phyloP scores from a whole-genome alignment of 2,797 vertebrate species.

The Pseudochaenichthys georgianus region DNA sequence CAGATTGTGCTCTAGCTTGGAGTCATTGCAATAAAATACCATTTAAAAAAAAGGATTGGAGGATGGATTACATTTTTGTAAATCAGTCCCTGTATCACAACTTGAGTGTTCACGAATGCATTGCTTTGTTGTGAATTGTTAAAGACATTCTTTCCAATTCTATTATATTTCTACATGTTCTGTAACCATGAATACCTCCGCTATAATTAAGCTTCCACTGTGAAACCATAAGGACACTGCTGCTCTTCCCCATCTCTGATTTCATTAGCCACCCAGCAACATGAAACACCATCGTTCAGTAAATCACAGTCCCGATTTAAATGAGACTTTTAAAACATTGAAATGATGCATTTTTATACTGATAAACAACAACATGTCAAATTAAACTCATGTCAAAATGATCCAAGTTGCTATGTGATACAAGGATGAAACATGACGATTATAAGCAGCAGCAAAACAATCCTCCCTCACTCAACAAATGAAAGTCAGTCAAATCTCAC shows the following conservation, averaged over 20 bases:
- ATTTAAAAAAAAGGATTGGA: background rate
- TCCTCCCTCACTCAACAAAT: conserved; percentile 12
- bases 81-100: background rate
- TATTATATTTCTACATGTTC: conserved; percentile 5
- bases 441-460: background rate
- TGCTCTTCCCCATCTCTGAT: conserved; percentile 17
- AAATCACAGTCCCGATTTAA: background rate
- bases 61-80: background rate
- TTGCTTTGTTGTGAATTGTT: background rate
- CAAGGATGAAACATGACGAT: background rate
- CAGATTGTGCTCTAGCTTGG: background rate
- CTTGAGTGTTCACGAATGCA: background rate
- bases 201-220: conserved; percentile 4
- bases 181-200: background rate
- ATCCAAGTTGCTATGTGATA: background rate
- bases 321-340: background rate
- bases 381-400: background rate
- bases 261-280: conserved; percentile 17
- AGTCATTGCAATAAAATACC: background rate
- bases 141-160: background rate
- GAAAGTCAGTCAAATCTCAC: conserved; percentile 42
- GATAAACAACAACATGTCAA: background rate
- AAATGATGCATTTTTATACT: background rate
- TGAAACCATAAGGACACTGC: conserved; percentile 28
- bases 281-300: conserved; percentile 1